phyloP scores from a whole-genome alignment of 2,888 invertebrate genomes.

The Lasioglossum oenotherae region DNA sequence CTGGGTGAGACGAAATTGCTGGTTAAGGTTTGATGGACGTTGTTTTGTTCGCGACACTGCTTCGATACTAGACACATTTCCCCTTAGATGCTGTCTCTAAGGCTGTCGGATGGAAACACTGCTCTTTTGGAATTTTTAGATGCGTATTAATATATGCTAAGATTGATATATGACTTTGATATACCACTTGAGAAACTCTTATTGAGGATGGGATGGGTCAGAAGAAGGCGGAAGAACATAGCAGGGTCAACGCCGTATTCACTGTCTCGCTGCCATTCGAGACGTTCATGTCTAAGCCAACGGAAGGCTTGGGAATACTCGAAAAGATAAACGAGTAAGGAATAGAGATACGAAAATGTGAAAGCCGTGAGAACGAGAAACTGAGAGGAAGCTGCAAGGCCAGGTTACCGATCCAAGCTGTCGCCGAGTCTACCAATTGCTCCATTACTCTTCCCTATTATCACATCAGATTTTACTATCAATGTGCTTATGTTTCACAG shows the following conservation, averaged over 20 bases:
- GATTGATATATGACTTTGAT: not conserved
- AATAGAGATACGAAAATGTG: slow-evolving; percentile 2
- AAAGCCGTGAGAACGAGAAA: not conserved
- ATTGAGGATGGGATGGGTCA: not conserved
- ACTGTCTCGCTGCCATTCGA: not conserved
- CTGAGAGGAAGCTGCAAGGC: not conserved
- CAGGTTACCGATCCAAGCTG: not conserved
- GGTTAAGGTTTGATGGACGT: not conserved
- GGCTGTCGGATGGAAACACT: not conserved
- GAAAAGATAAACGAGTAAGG: slow-evolving; percentile 6
- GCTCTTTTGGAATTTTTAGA: not conserved
- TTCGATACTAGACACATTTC: not conserved
- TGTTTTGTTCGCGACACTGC: not conserved
- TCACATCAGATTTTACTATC: too few relatives aligned
- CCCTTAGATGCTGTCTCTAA: not conserved
- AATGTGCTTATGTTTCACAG: too few relatives aligned
- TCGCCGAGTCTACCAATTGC: not conserved
- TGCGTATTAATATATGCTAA: not conserved
- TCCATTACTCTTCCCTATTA: not conserved
- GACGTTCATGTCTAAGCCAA: not conserved
- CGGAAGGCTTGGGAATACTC: slow-evolving; percentile 6
- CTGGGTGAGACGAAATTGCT: slow-evolving; percentile 10
- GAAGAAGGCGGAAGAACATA: not conserved
- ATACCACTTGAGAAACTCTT: too few relatives aligned
- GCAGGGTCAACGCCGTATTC: not conserved